Percentiles rank a stretch among this genome's conserved stretches.
These are phyloP conservation scores for Hycleus phaleratus DNA, from an alignment of 1,140 invertebrate genomes.

Conservation along the genomic window DNA sequence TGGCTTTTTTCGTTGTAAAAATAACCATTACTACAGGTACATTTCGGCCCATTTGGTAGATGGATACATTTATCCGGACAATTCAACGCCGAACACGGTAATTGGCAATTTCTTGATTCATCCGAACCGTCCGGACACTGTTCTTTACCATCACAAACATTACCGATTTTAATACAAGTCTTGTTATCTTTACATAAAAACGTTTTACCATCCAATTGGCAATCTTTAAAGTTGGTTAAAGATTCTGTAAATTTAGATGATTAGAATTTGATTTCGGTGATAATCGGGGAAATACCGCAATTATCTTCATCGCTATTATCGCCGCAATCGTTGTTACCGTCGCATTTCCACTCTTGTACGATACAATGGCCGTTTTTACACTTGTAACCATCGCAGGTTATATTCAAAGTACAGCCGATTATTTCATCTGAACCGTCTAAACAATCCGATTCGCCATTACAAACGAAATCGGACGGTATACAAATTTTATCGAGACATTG, in stretches of 20 bases:
- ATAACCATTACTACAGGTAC: constrained; percentile 44
- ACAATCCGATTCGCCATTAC: constrained; percentile 60
- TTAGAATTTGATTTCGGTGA: constrained; percentile 18
- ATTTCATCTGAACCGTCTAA: constrained; percentile 58
- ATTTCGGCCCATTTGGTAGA: constrained; percentile 42
- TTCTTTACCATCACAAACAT: constrained; percentile 63
- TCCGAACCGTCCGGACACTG: constrained; percentile 79
- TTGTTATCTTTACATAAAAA: constrained; percentile 52
- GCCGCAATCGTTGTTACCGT: constrained; percentile 53
- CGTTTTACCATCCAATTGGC: constrained; percentile 41
- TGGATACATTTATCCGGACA: constrained; percentile 43
- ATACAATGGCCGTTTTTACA: constrained; percentile 57
- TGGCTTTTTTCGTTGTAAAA: constrained; percentile 27
- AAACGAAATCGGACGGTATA: constrained; percentile 47
- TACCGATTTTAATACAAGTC: constrained; percentile 53
- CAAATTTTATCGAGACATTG: constrained; percentile 48
- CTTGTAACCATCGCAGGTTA: constrained; percentile 39
- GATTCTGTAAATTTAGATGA: constrained; percentile 26
- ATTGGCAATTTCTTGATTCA: constrained; percentile 47
- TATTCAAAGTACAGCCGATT: constrained; percentile 30
- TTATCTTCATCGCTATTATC: constrained; percentile 59
- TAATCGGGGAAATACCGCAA: constrained; percentile 48
- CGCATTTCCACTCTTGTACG: constrained; percentile 54
- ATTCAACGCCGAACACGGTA: constrained; percentile 18
- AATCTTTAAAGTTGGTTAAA: constrained; percentile 35